Base-by-base conservation (phyloP, 2,888 invertebrate genomes). In the Agonopterix subpropinquella region DNA sequence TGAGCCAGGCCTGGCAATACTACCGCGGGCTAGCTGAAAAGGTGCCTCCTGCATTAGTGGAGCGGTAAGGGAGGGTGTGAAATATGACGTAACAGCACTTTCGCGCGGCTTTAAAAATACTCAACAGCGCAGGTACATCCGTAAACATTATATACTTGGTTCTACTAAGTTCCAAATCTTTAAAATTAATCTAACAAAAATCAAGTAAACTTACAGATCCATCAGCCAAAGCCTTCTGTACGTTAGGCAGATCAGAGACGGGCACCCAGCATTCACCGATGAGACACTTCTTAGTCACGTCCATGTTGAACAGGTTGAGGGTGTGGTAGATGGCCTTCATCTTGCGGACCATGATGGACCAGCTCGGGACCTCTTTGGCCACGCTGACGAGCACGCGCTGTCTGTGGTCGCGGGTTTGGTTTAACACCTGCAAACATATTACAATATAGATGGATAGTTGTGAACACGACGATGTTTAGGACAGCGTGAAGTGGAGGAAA, bases 321-420 rank as follows among this genome's bases (percentile, higher is more conserved):
- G 95, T 95, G 79, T 96, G 95, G 85, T 96, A 97, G 74, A 96
- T 96, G 48, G 96, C 96, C 82, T 97, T 97, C 92, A 96, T 96
- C 85, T 97, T 96, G 59, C 94, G 91, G 36, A 96, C 96, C 92
- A 96, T 96, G 54, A 96, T 92, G 62, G 92, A 92, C 97, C 97
- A 98, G 72, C 94, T 94, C 55, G 95, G 93, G 55, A 98, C 88
- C 72, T 97, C 96, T 74, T 96, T 96, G 45, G 96, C 95, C 0
- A 97, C 97, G 58, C 94, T 95, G 10, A 93, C 92, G 39, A 98
- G 85, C 1, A 98, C 96, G 41, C 97, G 91, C 69, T 96, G 95
- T 45, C 97, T 91, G 79, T 98, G 97, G 79, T 98, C 97, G 74
- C 94, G 93, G n/a, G 97, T 97, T 89, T 97, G 96, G 66, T 94